Base-by-base conservation (phyloP, 1,140 invertebrate species). In the Pteromalus puparum region DNA sequence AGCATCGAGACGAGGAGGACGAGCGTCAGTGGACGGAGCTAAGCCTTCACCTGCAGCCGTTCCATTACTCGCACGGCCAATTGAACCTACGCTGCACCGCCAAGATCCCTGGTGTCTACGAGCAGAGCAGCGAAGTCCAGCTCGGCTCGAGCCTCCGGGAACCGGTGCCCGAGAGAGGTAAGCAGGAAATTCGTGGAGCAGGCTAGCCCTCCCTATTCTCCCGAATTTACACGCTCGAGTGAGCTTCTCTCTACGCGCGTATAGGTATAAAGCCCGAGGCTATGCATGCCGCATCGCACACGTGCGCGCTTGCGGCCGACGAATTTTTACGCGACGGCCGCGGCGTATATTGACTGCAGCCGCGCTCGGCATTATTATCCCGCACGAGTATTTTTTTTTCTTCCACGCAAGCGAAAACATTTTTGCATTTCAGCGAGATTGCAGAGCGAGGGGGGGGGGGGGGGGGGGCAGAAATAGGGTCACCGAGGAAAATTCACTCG, bases 101-200 rank as follows among this genome's bases (percentile, higher is more conserved):
- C 12, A 87, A 90, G 77, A 90, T 92, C 83, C 84, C 88, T 0
- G 89, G 87, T n/a, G 87, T 92, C 80, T 92, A 90, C 84, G 85
- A 87, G 28, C 76, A 82, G 70, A 87, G 83, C 67, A 89, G 87
- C 81, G 92, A 92, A 61, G 65, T 91, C 9, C 89, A 91, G 24
- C 86, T 92, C 2, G 88, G 89, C 10, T 38, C 84, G 24, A 87
- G 87, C 48, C 76, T 90, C 15, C 87, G 91, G n/a, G 92, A 92
- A 53, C 92, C 92, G 0, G 87, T 91, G 13, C 92, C 91, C 1
- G 91, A 92, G 82, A 89, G 91, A 91, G 91, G 92, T 92, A 87
- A 90, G 81, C 61, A 61, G 18, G 21, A 21, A 61, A 21, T 61
- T 61, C 53, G 21, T 7, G 53, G 21, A 61, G 21, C 0, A 7